These are phyloP conservation scores for Ramphastos sulfuratus DNA, from an alignment of 2,113 vertebrate species.

Conservation along the genomic window DNA sequence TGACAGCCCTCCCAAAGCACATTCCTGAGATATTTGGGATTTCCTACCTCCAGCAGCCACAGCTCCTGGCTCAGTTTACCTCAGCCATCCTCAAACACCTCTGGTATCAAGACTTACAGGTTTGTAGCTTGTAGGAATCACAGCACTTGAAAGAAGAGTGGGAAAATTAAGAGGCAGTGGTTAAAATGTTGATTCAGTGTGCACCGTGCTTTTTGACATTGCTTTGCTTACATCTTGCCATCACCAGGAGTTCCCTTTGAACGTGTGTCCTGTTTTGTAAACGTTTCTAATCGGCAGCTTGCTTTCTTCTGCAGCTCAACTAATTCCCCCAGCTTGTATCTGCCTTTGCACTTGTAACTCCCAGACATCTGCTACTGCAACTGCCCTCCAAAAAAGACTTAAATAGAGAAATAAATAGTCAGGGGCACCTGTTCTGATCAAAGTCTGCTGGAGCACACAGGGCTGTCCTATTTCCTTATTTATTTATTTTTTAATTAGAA, in stretches of 20 bases:
- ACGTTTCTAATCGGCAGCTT: not conserved
- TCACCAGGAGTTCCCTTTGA: not conserved
- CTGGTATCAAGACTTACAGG: rapidly evolving
- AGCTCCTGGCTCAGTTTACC: not conserved
- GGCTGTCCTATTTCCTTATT: not conserved
- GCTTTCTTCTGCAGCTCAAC: not conserved
- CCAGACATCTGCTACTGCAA: not conserved
- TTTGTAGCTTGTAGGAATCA: not conserved
- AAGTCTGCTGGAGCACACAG: not conserved
- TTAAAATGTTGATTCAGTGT: not conserved
- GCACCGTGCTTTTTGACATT: not conserved
- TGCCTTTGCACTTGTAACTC: not conserved
- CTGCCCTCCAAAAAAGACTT: not conserved
- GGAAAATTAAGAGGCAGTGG: not conserved
- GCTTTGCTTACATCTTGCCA: not conserved
- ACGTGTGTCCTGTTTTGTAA: not conserved
- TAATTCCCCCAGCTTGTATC: not conserved
- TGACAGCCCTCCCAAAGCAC: not conserved
- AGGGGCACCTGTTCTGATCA: not conserved
- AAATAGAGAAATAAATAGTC: not conserved
- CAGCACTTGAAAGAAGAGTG: not conserved
- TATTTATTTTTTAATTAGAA: not conserved
- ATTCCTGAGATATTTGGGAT: not conserved
- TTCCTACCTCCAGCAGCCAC: not conserved
- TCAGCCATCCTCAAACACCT: not conserved